A percentile compares a stretch with the other conserved stretches of the same genome.
Evolutionary conservation across 1,140 invertebrate genomes (phyloP).

Genomic region (Ooceraea biroi): DNA sequence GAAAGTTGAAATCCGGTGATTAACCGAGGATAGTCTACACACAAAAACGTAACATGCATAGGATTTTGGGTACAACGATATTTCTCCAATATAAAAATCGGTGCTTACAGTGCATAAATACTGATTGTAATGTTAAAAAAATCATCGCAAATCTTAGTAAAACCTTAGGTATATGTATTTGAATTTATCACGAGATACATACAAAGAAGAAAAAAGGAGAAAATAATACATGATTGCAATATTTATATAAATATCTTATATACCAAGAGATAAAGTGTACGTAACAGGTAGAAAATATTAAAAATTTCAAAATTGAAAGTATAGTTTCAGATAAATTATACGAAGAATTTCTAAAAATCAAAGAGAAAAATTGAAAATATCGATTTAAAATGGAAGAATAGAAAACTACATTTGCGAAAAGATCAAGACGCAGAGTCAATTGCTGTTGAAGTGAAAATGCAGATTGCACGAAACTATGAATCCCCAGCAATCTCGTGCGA

Average conservation of each 20-base stretch:
- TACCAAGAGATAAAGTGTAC: not conserved
- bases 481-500: not conserved
- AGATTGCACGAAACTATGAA: slow-evolving; percentile 6
- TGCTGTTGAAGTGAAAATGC: not conserved
- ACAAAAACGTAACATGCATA: not conserved
- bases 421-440: not conserved
- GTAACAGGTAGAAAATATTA: not conserved
- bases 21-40: not conserved
- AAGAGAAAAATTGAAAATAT: not conserved
- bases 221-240: not conserved
- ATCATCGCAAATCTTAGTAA: not conserved
- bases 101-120: not conserved
- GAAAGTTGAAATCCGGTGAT: slow-evolving; percentile 32
- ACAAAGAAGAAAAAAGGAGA: not conserved
- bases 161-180: not conserved
- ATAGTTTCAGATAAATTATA: too few species aligned
- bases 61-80: not conserved
- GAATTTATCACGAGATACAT: not conserved
- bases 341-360: too few species aligned
- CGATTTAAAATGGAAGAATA: not conserved
- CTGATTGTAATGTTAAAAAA: not conserved
- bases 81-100: not conserved
- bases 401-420: not conserved
- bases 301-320: not conserved
- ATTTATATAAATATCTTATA: not conserved